Conservation (phyloP, 2,888 invertebrate species). For the Schizaphis graminum region DNA sequence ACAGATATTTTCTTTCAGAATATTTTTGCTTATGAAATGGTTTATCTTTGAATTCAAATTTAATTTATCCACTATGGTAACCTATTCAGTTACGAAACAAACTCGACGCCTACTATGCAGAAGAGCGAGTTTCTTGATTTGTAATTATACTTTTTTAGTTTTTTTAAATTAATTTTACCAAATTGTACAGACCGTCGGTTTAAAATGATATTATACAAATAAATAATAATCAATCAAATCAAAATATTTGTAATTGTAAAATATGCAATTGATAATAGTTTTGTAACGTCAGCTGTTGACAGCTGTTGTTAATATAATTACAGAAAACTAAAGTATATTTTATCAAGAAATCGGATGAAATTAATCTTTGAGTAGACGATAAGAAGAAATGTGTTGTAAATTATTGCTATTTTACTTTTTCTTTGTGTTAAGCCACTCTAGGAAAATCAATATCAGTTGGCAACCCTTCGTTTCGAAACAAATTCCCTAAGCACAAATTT, state of each 20-base stretch:
- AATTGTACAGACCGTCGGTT: background rate
- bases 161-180: background rate
- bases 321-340: conserved; percentile 1
- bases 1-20: too few relatives aligned
- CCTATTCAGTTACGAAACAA: background rate
- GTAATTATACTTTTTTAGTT: background rate
- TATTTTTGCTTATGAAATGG: too few relatives aligned
- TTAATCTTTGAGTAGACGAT: conserved; percentile 29
- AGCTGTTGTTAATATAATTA: background rate
- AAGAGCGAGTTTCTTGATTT: background rate
- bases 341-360: background rate
- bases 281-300: background rate
- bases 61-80: too few relatives aligned
- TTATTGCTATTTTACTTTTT: conserved; percentile 15
- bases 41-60: too few relatives aligned
- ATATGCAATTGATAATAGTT: background rate
- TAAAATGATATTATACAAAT: background rate
- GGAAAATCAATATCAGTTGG: conserved; percentile 57
- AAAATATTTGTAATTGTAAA: background rate
- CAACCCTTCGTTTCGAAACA: conserved; percentile 50
- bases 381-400: conserved; percentile 16
- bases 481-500: conserved; percentile 58
- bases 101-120: background rate
- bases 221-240: background rate
- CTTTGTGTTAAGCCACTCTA: conserved; percentile 32